Evolutionary conservation across 2,113 vertebrate species (phyloP).

Genomic region (Naja naja): DNA sequence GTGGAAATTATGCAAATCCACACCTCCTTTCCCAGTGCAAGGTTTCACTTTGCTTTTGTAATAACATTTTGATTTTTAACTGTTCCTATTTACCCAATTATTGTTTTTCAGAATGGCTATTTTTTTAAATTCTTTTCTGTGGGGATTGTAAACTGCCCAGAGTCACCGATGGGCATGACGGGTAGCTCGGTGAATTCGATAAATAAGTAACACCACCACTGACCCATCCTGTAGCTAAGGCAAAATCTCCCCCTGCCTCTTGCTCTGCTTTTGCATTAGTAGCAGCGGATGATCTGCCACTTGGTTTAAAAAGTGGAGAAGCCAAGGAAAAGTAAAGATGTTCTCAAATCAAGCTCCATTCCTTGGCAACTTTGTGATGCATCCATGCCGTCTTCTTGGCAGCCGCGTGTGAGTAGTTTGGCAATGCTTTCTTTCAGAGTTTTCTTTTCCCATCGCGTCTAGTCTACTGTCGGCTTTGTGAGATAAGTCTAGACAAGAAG

Average conservation of each 20-base stretch:
- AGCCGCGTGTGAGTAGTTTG: neutral
- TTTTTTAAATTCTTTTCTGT: neutral
- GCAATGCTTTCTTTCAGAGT: neutral
- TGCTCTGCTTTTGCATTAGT: neutral
- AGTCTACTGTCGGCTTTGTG: neutral
- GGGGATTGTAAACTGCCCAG: neutral
- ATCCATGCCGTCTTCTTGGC: neutral
- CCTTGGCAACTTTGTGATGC: neutral
- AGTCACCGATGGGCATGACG: neutral
- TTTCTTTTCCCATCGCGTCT: neutral
- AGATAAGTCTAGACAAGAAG: neutral
- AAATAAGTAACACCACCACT: neutral
- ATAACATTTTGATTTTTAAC: neutral
- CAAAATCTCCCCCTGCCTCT: neutral
- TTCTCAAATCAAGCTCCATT: neutral
- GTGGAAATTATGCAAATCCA: neutral
- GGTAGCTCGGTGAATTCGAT: neutral
- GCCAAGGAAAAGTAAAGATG: neutral
- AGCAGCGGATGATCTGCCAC: neutral
- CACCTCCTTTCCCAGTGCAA: neutral
- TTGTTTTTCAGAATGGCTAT: neutral
- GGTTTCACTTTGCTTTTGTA: neutral
- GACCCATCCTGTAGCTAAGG: neutral
- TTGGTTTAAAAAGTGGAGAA: neutral
- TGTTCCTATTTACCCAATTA: neutral